Percentiles rank a stretch among this genome's conserved stretches.
Evolutionary conservation across 35 echinoderm and acorn worm genomes (phyloP).

Genomic region (Apostichopus parvimensis): DNA sequence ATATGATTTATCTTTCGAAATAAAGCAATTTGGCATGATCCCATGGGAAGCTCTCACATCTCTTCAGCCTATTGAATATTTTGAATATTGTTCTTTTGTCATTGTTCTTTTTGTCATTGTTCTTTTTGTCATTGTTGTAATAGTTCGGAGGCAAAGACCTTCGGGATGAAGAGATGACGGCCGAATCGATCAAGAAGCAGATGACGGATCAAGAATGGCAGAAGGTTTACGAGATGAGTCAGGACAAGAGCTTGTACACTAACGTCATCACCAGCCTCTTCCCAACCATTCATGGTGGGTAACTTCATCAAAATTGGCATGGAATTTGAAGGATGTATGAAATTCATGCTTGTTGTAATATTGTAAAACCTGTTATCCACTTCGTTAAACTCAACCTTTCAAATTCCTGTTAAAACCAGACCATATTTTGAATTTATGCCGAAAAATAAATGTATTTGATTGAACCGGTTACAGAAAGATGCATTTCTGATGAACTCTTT

Average conservation of each 20-base stretch:
- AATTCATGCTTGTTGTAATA: too few relatives aligned
- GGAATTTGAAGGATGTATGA: too few relatives aligned
- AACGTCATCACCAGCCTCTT: conserved; percentile 95
- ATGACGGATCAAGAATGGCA: conserved; percentile 99
- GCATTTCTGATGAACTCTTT: too few relatives aligned
- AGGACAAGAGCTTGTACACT: conserved; percentile 95
- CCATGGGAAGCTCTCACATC: too few relatives aligned
- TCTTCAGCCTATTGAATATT: too few relatives aligned
- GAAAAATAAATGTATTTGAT: neutral
- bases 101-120: too few relatives aligned
- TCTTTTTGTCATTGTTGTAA: too few relatives aligned
- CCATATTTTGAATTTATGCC: neutral
- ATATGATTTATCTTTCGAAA: too few relatives aligned
- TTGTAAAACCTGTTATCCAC: neutral
- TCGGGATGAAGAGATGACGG: conserved; percentile 91
- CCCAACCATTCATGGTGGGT: conserved; percentile 95
- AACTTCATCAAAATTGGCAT: neutral
- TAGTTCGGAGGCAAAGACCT: conserved; percentile 98
- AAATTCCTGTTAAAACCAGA: neutral
- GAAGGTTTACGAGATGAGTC: conserved; percentile 99
- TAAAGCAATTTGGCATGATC: too few relatives aligned
- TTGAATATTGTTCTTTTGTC: too few relatives aligned
- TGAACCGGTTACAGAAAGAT: too few relatives aligned
- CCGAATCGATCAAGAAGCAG: conserved; percentile 98
- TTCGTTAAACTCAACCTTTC: neutral